Base-by-base conservation (phyloP, 2,113 vertebrate species). In the Melanostigma gelatinosum region DNA sequence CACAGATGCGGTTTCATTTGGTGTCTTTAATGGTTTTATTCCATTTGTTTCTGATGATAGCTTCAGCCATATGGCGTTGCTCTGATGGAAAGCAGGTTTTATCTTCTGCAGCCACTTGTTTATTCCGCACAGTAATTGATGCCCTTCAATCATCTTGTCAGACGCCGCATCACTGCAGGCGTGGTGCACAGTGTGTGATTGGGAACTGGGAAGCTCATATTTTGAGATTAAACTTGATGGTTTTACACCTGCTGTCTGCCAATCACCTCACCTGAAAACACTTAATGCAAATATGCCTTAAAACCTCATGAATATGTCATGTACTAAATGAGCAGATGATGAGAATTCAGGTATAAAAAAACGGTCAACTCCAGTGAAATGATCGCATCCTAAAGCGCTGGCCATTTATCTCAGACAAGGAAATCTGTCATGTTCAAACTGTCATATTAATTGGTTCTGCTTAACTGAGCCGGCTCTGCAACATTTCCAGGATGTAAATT, bases 381-480 rank as follows among this genome's bases (percentile, higher is more conserved):
- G 85, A 88, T 67, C 61, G 54, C 72, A 78, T 73, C 50, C 70
- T 88, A 79, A 88, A 87, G 76, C 73, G 48, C 34, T 27, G 38
- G 54, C 13, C 81, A 46, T 85, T 91, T 86, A 87, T 82, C 82
- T 74, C 54, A 60, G 60, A 79, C 83, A 61, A 87, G 85, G 81
- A 88, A 91, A 94, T 91, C 88, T 89, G 91, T 94, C 93, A 93
- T 90, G 90, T 93, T 90, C 86, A 91, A 90, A 90, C 87, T 92
- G 94, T 94, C 92, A 91, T 84, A 89, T 94, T 94, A 94, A 94
- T 95, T 93, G 83, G 93, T 94, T 93, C 91, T 93, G 93, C 94
- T 94, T 90, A 89, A 92, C 88, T 91, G 93, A 94, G 86, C 86
- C 65, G 87, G 52, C 93, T 92, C 91, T 83, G 91, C 84, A 88